Percentiles rank a stretch among this genome's conserved stretches.
phyloP scores from a whole-genome alignment of 2,888 invertebrate species.

The Linyphia triangularis region DNA sequence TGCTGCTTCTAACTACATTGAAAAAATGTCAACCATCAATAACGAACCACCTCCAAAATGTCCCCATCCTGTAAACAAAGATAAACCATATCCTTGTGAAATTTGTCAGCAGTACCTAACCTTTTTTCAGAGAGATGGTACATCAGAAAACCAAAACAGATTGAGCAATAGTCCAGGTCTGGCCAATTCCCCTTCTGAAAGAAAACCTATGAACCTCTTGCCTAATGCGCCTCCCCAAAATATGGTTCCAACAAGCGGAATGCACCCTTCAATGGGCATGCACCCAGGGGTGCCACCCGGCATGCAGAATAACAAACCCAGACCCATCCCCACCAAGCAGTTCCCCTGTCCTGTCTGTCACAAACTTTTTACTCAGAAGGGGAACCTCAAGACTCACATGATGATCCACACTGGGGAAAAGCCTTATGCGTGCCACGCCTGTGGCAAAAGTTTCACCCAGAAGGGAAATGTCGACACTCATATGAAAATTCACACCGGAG shows the following conservation, averaged over 20 bases:
- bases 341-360: conserved; percentile 77
- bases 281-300: conserved; percentile 52
- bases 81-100: conserved; percentile 76
- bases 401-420: conserved; percentile 78
- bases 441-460: conserved; percentile 77
- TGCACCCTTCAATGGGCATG: conserved; percentile 57
- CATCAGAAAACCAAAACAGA: conserved; percentile 34
- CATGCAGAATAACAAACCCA: conserved; percentile 58
- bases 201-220: conserved; percentile 72
- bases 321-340: conserved; percentile 71
- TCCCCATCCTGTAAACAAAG: conserved; percentile 76
- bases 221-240: conserved; percentile 48
- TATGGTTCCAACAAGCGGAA: conserved; percentile 53
- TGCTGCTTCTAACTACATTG: conserved; percentile 77
- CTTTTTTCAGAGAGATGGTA: conserved; percentile 64
- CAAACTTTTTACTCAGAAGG: conserved; percentile 77
- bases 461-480: conserved; percentile 78
- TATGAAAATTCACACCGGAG: conserved; percentile 77
- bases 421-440: conserved; percentile 77
- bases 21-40: conserved; percentile 76
- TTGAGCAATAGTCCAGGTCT: conserved; percentile 62
- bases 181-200: conserved; percentile 65
- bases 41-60: conserved; percentile 76
- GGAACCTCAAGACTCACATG: conserved; percentile 78
- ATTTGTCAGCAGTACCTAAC: conserved; percentile 76